Evolutionary conservation across 2,888 invertebrate genomes (phyloP), one percentile per base, ranked within the genome.

Genomic region (Plagodis pulveraria): DNA sequence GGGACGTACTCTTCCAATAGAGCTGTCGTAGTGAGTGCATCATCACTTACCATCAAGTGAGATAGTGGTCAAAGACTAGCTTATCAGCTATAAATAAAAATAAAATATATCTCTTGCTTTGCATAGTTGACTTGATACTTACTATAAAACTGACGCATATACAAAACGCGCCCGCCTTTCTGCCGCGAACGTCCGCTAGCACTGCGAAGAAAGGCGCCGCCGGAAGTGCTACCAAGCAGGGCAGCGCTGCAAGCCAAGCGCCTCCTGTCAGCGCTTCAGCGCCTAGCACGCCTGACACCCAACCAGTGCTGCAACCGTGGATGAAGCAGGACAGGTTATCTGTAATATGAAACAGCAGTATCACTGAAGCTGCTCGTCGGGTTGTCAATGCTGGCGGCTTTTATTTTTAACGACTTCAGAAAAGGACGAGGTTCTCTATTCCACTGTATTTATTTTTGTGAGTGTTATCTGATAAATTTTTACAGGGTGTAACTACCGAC

Each of bases 291-390:
- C 92, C 91, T 0, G 91, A 90, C 53, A 91, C 91, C 91, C 91
- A 92, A 32, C 91, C 91, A 0, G 89, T 91, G 58, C 90, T 91
- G 75, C 92, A 92, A 64, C 92, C 91, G 69, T 92, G 91, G 0
- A 91, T 88, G 73, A 91, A 92, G 65, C 91, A 91, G n/a, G 91
- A 90, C 0, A 92, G 74, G 61, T 92, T 92, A 74, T 86, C 91
- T 92, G 76, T 2, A 77, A 74, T 42, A 8, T 40, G 1, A 22
- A 6, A 38, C 38, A 38, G 38, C 1, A 38, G 6, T 38, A 6
- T 42, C 6, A 41, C 22, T 22, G 4, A 22, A 1, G 22, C 22
- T 22, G 22, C 22, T 4, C 22, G 1, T 22, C 22, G 1, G 22
- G 22, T 2, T 22, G 22, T 4, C 2, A 2, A 22, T 22, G 22